Percentiles rank a stretch among this genome's conserved stretches.
Evolutionary conservation across 2,888 invertebrate genomes (phyloP).

Genomic region (Atethmia centrago): DNA sequence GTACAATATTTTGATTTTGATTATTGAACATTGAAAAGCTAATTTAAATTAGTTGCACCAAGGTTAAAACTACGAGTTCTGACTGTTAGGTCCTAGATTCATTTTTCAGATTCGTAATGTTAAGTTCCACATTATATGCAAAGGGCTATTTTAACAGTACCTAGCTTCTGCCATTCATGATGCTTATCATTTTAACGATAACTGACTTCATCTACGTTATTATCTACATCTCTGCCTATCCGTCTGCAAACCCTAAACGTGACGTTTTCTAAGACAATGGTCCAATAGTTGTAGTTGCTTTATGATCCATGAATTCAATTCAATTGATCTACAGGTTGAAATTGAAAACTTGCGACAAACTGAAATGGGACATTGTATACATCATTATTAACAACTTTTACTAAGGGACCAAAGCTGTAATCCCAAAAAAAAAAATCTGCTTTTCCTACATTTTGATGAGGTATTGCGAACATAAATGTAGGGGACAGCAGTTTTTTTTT

Average conservation of each 20-base stretch:
- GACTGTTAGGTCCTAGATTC: not conserved
- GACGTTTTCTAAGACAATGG: conserved; percentile 16
- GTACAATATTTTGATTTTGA: no score
- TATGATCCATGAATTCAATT: conserved; percentile 2
- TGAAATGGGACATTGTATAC: no score
- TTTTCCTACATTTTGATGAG: no score
- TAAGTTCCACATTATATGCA: not conserved
- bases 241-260: conserved; percentile 13
- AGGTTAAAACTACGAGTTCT: not conserved
- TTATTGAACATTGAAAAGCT: no score
- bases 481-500: no score
- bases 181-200: not conserved
- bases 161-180: not conserved
- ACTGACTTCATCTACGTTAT: not conserved
- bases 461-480: no score
- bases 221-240: not conserved
- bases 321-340: no score
- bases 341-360: no score
- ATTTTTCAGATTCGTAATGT: not conserved
- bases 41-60: no score
- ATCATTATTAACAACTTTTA: no score
- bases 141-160: not conserved
- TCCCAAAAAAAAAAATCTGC: no score
- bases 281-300: not conserved
- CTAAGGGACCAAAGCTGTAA: no score